A percentile compares a stretch with the other conserved stretches of the same genome.
Conservation (phyloP, 2,888 invertebrate species). For the Erebia aethiops region DNA sequence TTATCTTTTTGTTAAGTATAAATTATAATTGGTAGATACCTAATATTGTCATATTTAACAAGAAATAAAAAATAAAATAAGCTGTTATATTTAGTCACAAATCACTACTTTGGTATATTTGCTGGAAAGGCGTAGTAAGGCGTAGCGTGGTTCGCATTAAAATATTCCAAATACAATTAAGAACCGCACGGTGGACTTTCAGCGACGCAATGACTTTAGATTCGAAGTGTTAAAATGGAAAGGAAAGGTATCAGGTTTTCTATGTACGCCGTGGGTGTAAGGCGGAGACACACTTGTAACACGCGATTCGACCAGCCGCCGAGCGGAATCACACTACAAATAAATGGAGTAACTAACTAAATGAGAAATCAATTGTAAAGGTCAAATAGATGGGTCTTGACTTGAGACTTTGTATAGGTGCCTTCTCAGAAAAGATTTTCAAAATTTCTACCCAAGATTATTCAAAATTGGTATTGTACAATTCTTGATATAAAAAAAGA, state of each 20-base stretch:
- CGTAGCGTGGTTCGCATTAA: background rate
- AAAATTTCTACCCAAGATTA: too few species aligned
- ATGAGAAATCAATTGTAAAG: too few species aligned
- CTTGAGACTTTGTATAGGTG: too few species aligned
- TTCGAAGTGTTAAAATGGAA: background rate
- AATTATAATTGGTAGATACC: constrained; percentile 1
- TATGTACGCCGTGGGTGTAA: background rate
- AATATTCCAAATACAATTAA: background rate
- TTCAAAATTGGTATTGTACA: too few species aligned
- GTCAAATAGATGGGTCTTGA: too few species aligned
- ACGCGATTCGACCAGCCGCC: background rate
- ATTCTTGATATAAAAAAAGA: too few species aligned
- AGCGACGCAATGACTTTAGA: background rate
- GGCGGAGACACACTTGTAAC: background rate
- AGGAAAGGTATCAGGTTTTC: background rate
- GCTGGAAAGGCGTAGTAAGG: background rate
- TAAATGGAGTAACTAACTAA: too few species aligned
- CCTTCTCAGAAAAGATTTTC: too few species aligned
- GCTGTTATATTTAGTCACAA: background rate
- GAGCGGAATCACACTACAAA: background rate
- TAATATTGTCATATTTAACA: background rate
- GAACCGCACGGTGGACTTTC: background rate
- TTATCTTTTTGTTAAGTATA: background rate
- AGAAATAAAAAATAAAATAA: background rate
- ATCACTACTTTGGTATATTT: background rate